Conservation (phyloP, 2,797 vertebrate species). For the Coluber constrictor region DNA sequence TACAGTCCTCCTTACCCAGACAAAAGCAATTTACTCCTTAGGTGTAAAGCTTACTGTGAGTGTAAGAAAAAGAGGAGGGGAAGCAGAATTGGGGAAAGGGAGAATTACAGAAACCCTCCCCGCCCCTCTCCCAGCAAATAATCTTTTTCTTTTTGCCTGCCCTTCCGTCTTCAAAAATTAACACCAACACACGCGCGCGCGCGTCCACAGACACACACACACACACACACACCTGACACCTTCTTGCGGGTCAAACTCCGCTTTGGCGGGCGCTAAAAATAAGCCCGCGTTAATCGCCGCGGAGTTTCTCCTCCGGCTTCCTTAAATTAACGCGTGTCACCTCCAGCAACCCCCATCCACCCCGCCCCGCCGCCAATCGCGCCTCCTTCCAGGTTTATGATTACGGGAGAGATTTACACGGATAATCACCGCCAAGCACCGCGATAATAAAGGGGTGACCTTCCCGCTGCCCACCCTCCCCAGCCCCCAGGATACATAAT, state of each 20-base stretch:
- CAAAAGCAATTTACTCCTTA: conserved; percentile 95
- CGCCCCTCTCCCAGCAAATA: background rate
- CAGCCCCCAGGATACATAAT: conserved; percentile 1
- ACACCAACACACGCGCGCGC: background rate
- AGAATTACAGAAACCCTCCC: background rate
- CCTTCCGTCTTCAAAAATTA: background rate
- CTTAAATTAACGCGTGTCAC: background rate
- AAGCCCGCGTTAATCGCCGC: background rate
- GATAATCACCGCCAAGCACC: background rate
- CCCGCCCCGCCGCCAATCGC: background rate
- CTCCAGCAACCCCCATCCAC: background rate
- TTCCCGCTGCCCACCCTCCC: background rate
- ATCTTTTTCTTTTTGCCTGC: background rate
- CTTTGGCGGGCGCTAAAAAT: background rate
- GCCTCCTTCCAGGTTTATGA: background rate
- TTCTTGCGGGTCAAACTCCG: background rate
- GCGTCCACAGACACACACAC: background rate
- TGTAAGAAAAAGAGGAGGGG: conserved; percentile 29
- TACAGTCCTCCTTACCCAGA: conserved; percentile 82
- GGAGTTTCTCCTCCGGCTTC: background rate
- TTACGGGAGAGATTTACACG: background rate
- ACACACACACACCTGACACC: background rate
- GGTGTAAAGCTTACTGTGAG: conserved; percentile 73
- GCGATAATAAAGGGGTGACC: conserved; percentile 4
- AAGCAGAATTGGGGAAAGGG: background rate